These are phyloP conservation scores for Idaea dimidiata DNA, from an alignment of 2,888 invertebrate species.

Conservation along the genomic window DNA sequence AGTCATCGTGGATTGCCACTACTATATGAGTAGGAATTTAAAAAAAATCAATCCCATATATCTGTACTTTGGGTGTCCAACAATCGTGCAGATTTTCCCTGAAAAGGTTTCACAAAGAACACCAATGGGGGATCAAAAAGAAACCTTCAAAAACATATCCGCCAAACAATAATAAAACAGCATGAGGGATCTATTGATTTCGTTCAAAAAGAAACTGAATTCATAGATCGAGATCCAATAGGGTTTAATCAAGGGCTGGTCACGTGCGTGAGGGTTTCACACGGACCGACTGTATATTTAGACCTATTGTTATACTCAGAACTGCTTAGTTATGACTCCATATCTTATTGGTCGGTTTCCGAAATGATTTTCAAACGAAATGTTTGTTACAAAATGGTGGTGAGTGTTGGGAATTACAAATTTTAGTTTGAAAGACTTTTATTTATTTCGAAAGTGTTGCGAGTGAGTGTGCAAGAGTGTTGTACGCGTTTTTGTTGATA, in stretches of 20 bases:
- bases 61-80: background rate
- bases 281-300: slow-evolving; percentile 20
- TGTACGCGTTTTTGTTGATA: no score
- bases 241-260: slow-evolving; percentile 28
- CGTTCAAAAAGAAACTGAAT: background rate
- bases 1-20: no score
- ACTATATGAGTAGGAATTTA: no score
- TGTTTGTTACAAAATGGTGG: background rate
- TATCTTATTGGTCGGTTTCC: background rate
- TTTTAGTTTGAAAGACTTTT: background rate
- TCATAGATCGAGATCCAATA: slow-evolving; percentile 10
- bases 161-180: background rate
- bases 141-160: background rate
- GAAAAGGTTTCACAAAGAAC: background rate
- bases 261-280: slow-evolving; percentile 28
- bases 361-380: background rate
- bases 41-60: no score
- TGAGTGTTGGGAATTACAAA: background rate
- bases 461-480: no score
- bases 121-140: background rate
- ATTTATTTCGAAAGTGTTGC: background rate
- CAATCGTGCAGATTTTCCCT: background rate
- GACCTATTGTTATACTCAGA: slow-evolving; percentile 11
- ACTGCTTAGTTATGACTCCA: slow-evolving; percentile 1
- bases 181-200: background rate